These are phyloP conservation scores for Smittia sp. DNA, from an alignment of 2,888 invertebrate species.

Conservation along the genomic window DNA sequence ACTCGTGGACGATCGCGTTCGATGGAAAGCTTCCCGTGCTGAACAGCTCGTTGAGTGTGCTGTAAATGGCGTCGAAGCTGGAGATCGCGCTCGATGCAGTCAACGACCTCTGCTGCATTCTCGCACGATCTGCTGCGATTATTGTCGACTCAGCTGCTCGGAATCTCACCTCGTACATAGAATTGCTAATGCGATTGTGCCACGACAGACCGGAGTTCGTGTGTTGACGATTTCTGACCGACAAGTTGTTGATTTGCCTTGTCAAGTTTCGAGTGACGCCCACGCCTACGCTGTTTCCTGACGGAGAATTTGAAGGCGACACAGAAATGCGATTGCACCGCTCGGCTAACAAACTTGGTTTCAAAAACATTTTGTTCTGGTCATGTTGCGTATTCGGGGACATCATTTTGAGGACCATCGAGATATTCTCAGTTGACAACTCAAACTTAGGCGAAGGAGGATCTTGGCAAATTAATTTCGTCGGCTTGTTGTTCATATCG, in stretches of 20 bases:
- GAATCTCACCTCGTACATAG: conserved; percentile 29
- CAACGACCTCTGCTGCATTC: not conserved
- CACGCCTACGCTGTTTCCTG: conserved; percentile 8
- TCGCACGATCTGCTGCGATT: conserved; percentile 21
- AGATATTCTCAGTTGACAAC: conserved; percentile 28
- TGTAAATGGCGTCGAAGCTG: conserved; percentile 32
- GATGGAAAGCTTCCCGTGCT: conserved; percentile 32
- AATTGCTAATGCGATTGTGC: conserved; percentile 28
- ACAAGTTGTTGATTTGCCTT: conserved; percentile 41
- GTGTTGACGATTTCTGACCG: conserved; percentile 38
- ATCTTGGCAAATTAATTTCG: conserved; percentile 17
- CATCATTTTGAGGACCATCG: conserved; percentile 36
- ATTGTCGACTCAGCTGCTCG: conserved; percentile 23
- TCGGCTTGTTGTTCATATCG: conserved; percentile 46
- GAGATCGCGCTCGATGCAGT: not conserved
- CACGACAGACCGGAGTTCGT: conserved; percentile 27
- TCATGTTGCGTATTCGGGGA: conserved; percentile 16
- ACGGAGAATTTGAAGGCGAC: conserved; percentile 12
- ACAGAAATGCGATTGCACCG: conserved; percentile 21
- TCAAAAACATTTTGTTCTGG: conserved; percentile 27
- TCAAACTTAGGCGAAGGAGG: conserved; percentile 26
- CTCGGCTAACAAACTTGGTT: conserved; percentile 23
- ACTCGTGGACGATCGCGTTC: conserved; percentile 39
- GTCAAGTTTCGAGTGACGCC: conserved; percentile 33
- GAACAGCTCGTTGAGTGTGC: conserved; percentile 28